phyloP scores from a whole-genome alignment of 2,888 invertebrate genomes.

The Dasypogon diadema region DNA sequence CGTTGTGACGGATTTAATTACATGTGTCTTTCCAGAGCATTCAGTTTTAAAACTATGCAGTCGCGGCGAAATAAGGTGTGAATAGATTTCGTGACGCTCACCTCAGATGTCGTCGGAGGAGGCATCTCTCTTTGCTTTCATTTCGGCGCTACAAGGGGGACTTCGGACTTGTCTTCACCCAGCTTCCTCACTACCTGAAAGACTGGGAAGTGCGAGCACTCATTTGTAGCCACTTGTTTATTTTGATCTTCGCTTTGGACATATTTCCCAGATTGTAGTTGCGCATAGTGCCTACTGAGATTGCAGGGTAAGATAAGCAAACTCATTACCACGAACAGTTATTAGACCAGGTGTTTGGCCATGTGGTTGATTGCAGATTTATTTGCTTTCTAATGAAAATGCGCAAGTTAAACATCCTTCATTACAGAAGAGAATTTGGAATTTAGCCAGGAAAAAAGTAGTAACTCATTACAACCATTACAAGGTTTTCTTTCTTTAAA shows the following conservation, averaged over 20 bases:
- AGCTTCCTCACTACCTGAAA: neutral
- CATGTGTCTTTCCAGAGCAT: slow-evolving; percentile 16
- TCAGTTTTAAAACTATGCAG: slow-evolving; percentile 1
- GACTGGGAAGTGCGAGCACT: neutral
- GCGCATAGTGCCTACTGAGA: neutral
- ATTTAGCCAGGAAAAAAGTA: too few species aligned
- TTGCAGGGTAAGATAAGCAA: slow-evolving; percentile 21
- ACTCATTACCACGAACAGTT: slow-evolving; percentile 38
- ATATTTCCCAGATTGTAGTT: neutral
- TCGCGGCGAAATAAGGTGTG: neutral
- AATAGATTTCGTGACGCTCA: slow-evolving; percentile 6
- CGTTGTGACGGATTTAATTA: slow-evolving; percentile 34
- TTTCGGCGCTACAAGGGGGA: neutral
- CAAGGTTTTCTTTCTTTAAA: too few species aligned
- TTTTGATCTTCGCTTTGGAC: neutral
- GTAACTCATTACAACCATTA: too few species aligned
- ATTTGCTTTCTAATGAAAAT: neutral
- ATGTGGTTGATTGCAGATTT: neutral
- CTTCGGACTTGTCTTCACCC: neutral
- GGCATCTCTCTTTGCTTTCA: neutral
- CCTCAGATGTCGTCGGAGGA: neutral
- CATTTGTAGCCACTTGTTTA: neutral
- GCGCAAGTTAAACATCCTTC: too few species aligned
- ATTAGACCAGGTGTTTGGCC: neutral
- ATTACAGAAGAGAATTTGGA: too few species aligned